Base-by-base conservation (phyloP, 2,797 vertebrate genomes). In the Glossophaga mutica region DNA sequence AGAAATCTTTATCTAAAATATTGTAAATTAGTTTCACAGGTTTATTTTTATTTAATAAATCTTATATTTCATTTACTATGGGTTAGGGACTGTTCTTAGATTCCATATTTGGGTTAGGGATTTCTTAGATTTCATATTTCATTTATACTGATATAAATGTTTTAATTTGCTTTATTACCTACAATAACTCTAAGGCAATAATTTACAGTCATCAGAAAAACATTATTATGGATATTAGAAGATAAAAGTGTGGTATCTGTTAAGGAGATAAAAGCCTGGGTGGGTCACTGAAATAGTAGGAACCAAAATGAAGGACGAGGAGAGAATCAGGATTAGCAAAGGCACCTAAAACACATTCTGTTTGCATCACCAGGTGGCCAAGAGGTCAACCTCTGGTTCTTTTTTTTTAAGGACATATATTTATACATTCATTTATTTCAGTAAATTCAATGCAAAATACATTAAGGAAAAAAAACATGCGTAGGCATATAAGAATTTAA, bases 11-110 rank as follows among this genome's bases (percentile, higher is more conserved):
- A 39, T 8, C 65, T 55, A 37, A 81, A 85, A 76, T 78, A 89
- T 32, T 62, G 26, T 62, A 62, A 68, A 73, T 94, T 90, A 57
- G 15, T 52, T 67, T 70, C 93, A 79, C 42, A 26, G 44, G 2
- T 14, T 94, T 74, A 79, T 81, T 89, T 94, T 87, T 87, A 70
- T 50, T 87, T 95, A 48, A 24, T 87, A 89, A 90, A 59, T 76
- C 46, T 32, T 93, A 11, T 7, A 52, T 42, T 26, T 50, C 11
- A 71, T 82, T 92, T 90, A 68, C 32, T 91, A 24, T 29, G 12
- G 84, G 10, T 32, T 37, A 81, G 39, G 18, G 42, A 50, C 6
- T 62, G 0, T 88, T 83, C 42, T 39, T 39, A 39, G 39, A 39
- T 39, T 39, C 39, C 39, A 39, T 39, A 39, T 39, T 39, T 39